A percentile compares a stretch with the other conserved stretches of the same genome.
Evolutionary conservation across 2,797 vertebrate genomes (phyloP).

Genomic region (Cossypha heuglini): DNA sequence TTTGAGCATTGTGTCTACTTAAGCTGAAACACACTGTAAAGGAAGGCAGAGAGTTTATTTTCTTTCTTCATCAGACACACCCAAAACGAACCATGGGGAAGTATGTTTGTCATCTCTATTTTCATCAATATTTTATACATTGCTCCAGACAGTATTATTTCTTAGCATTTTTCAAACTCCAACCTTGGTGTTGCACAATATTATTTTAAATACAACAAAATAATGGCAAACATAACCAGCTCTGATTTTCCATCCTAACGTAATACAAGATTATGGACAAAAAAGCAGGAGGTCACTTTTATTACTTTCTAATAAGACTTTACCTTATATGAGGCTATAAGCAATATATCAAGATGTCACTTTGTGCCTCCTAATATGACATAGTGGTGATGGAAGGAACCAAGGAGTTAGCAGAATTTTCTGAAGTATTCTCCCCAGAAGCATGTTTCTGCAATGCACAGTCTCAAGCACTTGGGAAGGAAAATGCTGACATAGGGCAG

Average conservation of each 20-base stretch:
- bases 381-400: constrained; percentile 69
- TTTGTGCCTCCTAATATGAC: constrained; percentile 73
- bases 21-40: not conserved
- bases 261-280: constrained; percentile 54
- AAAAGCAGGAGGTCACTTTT: constrained; percentile 68
- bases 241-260: constrained; percentile 58
- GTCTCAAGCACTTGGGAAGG: constrained; percentile 19
- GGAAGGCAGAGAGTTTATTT: not conserved
- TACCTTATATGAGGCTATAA: constrained; percentile 70
- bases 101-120: constrained; percentile 18
- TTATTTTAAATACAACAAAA: constrained; percentile 56
- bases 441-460: constrained; percentile 51
- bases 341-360: constrained; percentile 70
- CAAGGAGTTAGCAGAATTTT: constrained; percentile 68
- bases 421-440: constrained; percentile 67
- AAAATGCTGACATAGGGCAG: constrained; percentile 47
- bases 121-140: constrained; percentile 38
- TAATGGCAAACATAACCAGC: constrained; percentile 52
- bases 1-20: not conserved
- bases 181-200: constrained; percentile 40
- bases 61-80: constrained; percentile 13
- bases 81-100: not conserved
- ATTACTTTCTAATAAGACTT: constrained; percentile 74
- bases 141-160: constrained; percentile 61
- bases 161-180: constrained; percentile 59